A percentile compares a stretch with the other conserved stretches of the same genome.
phyloP scores from a whole-genome alignment of 1,140 invertebrate species.

The Brachionus koreanus region DNA sequence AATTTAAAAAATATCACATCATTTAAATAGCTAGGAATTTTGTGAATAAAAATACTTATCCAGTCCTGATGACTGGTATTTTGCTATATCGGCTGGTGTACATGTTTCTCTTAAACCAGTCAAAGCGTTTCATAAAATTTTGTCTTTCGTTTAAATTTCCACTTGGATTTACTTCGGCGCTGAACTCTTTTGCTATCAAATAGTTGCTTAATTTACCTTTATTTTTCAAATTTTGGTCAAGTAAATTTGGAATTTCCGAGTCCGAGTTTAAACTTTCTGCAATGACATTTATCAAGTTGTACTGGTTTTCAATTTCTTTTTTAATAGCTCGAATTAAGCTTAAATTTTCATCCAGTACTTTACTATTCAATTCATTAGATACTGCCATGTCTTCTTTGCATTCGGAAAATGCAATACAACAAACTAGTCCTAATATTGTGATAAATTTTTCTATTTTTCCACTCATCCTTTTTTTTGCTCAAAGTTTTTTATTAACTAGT shows the following conservation, averaged over 20 bases:
- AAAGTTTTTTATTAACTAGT: neutral
- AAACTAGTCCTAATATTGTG: neutral
- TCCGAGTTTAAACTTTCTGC: neutral
- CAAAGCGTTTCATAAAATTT: constrained; percentile 14
- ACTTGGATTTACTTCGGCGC: neutral
- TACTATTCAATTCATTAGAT: neutral
- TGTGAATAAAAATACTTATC: neutral
- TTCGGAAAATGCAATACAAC: neutral
- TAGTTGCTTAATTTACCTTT: neutral
- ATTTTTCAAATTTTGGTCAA: neutral
- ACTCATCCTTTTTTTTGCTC: neutral
- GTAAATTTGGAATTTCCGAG: neutral
- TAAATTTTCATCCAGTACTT: neutral
- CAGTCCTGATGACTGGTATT: constrained; percentile 15
- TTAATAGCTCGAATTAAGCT: neutral
- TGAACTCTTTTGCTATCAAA: neutral
- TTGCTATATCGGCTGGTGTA: constrained; percentile 5
- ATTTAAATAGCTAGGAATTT: neutral
- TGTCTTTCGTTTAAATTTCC: neutral
- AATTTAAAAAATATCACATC: neutral
- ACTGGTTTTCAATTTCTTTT: constrained; percentile 3
- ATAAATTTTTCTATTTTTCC: constrained; percentile 12
- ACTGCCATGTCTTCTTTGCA: neutral
- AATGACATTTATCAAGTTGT: neutral
- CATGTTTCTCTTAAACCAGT: constrained; percentile 25